phyloP scores from a whole-genome alignment of 2,888 invertebrate genomes.

The Balanococcus diminutus region DNA sequence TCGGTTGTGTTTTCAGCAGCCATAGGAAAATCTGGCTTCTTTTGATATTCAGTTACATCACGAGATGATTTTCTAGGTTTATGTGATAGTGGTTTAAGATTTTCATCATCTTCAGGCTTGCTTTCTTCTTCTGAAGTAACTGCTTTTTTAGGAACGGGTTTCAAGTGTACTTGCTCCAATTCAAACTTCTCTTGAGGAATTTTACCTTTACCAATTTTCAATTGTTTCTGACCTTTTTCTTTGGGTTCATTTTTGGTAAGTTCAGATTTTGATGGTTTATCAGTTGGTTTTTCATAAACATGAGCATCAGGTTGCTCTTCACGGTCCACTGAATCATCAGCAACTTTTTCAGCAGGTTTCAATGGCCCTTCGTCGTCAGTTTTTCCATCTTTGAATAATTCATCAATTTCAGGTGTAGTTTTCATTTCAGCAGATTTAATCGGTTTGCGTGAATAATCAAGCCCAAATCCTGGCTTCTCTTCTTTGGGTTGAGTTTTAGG shows the following conservation, averaged over 20 bases:
- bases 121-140: conserved; percentile 59
- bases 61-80: too few relatives aligned
- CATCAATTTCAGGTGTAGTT: too few relatives aligned
- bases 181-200: conserved; percentile 60
- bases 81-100: conserved; percentile 58
- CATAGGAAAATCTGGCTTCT: too few relatives aligned
- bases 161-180: conserved; percentile 63
- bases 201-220: conserved; percentile 66
- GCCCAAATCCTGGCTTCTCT: not conserved
- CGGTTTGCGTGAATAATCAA: not conserved
- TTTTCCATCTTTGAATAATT: not conserved
- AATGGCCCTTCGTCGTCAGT: not conserved
- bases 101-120: conserved; percentile 58
- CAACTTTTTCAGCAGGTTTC: not conserved
- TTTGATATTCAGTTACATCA: too few relatives aligned
- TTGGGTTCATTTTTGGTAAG: conserved; percentile 61
- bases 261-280: conserved; percentile 59
- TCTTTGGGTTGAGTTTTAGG: not conserved
- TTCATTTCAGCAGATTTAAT: too few relatives aligned
- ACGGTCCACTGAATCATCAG: conserved; percentile 54
- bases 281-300: too few relatives aligned
- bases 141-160: conserved; percentile 60
- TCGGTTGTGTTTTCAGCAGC: too few relatives aligned
- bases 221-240: conserved; percentile 62
- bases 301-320: too few relatives aligned